phyloP scores from a whole-genome alignment of 2,113 vertebrate genomes.

The Ptilorrhoa leucosticta region DNA sequence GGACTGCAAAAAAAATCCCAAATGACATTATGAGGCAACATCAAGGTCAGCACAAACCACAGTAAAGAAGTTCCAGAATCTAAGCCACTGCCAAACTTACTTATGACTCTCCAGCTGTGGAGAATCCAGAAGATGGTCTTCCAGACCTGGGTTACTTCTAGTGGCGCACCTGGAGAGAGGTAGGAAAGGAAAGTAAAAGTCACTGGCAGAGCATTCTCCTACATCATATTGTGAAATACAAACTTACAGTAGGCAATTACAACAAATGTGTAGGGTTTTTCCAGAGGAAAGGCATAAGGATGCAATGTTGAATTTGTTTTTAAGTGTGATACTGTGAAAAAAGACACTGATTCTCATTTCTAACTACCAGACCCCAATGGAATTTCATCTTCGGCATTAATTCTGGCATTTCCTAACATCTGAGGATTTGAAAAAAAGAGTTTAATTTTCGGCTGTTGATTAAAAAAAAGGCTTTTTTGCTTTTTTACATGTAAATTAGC shows the following conservation, averaged over 20 bases:
- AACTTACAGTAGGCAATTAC: not conserved
- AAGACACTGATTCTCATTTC: not conserved
- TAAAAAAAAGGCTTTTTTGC: not conserved
- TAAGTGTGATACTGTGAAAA: not conserved
- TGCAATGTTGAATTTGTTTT: not conserved
- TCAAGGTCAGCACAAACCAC: not conserved
- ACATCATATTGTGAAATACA: not conserved
- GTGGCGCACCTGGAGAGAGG: constrained; percentile 22
- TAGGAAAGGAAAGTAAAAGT: not conserved
- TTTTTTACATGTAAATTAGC: not conserved
- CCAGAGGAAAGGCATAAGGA: not conserved
- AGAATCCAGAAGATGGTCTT: constrained; percentile 51
- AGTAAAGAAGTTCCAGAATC: not conserved
- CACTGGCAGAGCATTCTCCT: not conserved
- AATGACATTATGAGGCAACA: not conserved
- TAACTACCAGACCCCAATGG: not conserved
- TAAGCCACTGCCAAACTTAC: constrained; percentile 36
- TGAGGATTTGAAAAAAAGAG: not conserved
- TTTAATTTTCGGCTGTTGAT: not conserved
- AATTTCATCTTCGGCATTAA: not conserved
- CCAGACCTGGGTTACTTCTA: constrained; percentile 13
- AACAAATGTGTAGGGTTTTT: not conserved
- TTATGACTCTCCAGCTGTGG: constrained; percentile 66
- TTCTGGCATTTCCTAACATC: not conserved
- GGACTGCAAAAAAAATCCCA: constrained; percentile 73